A percentile compares a stretch with the other conserved stretches of the same genome.
Conservation (phyloP, 2,888 invertebrate genomes). For the Stenoptilia bipunctidactyla region DNA sequence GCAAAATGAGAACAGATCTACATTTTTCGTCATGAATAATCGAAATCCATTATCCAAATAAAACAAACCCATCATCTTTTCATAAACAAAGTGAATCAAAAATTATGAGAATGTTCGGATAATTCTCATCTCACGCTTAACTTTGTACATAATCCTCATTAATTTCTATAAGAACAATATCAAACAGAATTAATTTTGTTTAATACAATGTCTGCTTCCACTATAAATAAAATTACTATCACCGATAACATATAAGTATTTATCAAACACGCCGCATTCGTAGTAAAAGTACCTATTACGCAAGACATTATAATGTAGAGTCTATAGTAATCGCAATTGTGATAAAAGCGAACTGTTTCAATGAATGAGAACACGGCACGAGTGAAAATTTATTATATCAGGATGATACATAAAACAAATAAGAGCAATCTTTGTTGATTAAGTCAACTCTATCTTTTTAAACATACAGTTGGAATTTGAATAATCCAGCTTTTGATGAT, state of each 20-base stretch:
- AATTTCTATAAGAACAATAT: no score
- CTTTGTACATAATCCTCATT: no score
- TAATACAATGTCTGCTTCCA: no score
- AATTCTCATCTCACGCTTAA: background rate
- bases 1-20: no score
- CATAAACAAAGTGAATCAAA: no score
- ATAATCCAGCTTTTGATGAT: no score
- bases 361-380: constrained; percentile 26
- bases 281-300: constrained; percentile 3
- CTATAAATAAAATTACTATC: background rate
- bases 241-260: background rate
- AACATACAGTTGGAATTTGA: no score
- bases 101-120: background rate
- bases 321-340: constrained; percentile 10
- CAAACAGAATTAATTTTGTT: no score
- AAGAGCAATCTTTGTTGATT: no score
- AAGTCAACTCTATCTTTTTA: no score
- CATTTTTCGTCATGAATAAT: no score
- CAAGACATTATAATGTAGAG: background rate
- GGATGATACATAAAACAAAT: no score
- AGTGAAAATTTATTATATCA: background rate
- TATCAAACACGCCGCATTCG: background rate
- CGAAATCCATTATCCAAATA: background rate
- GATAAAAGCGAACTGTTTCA: constrained; percentile 41
- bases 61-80: background rate